Evolutionary conservation across 2,113 vertebrate genomes (phyloP).

Genomic region (Festucalex cinctus): DNA sequence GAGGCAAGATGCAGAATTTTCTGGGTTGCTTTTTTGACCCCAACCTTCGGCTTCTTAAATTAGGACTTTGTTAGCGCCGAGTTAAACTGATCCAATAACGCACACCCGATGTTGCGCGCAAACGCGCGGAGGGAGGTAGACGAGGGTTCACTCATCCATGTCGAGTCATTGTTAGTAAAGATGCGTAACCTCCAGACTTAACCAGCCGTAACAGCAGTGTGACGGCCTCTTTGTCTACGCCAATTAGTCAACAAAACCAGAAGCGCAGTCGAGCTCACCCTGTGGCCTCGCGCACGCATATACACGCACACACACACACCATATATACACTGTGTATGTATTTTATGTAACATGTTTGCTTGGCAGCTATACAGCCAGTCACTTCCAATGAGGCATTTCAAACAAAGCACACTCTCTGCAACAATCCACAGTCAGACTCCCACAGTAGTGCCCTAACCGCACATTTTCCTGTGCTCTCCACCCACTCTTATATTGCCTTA

Average conservation of each 20-base stretch:
- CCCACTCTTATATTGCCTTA: constrained; percentile 60
- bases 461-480: constrained; percentile 58
- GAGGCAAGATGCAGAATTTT: background rate
- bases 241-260: constrained; percentile 68
- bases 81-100: constrained; percentile 9
- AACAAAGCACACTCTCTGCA: constrained; percentile 29
- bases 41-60: constrained; percentile 16
- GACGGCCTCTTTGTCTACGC: constrained; percentile 65
- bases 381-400: constrained; percentile 16
- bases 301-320: constrained; percentile 20
- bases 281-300: constrained; percentile 45
- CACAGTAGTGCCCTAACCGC: constrained; percentile 60
- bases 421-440: constrained; percentile 58
- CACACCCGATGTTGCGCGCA: constrained; percentile 18
- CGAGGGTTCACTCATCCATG: constrained; percentile 61
- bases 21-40: constrained; percentile 13
- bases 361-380: constrained; percentile 5
- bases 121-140: constrained; percentile 40
- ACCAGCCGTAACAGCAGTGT: constrained; percentile 64
- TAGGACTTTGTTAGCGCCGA: constrained; percentile 11
- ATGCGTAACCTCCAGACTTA: constrained; percentile 67
- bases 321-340: background rate
- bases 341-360: constrained; percentile 27
- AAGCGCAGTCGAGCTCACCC: constrained; percentile 36
- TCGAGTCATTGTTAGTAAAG: constrained; percentile 67